These are phyloP conservation scores for Athetis lepigone DNA, from an alignment of 2,888 invertebrate genomes.

Conservation along the genomic window DNA sequence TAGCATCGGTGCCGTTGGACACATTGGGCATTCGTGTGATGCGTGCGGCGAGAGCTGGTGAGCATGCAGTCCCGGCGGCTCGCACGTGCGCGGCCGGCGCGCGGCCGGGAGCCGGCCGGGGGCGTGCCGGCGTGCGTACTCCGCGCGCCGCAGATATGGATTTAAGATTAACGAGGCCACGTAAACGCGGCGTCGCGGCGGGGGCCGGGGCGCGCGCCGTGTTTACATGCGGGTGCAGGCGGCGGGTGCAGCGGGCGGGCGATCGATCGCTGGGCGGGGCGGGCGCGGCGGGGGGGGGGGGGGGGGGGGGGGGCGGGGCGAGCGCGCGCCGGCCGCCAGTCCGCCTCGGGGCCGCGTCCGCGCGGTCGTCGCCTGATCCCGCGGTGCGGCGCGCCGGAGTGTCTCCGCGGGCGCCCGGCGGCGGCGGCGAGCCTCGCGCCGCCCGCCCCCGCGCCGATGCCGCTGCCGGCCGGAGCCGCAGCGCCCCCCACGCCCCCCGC, in stretches of 20 bases:
- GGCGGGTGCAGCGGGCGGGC: constrained; percentile 91
- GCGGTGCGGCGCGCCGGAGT: constrained; percentile 87
- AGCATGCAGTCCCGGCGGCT: constrained; percentile 27
- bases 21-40: constrained; percentile 9
- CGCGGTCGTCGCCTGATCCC: constrained; percentile 87
- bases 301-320: constrained; percentile 76
- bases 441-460: constrained; percentile 90
- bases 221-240: constrained; percentile 84
- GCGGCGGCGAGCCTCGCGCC: constrained; percentile 89
- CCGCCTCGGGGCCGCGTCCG: constrained; percentile 88
- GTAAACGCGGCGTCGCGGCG: constrained; percentile 71
- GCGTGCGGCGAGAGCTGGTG: constrained; percentile 28
- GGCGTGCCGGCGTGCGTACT: constrained; percentile 73
- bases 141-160: constrained; percentile 84
- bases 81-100: constrained; percentile 51
- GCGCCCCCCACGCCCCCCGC: constrained; percentile 73
- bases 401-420: constrained; percentile 86
- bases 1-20: constrained; percentile 1
- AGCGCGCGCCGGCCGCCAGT: constrained; percentile 81
- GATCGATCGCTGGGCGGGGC: constrained; percentile 85
- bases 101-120: constrained; percentile 60
- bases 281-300: constrained; percentile 71
- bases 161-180: constrained; percentile 88
- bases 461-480: constrained; percentile 78
- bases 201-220: constrained; percentile 92